A percentile compares a stretch with the other conserved stretches of the same genome.
These are phyloP conservation scores for Crotalus viridis DNA, from an alignment of 2,113 vertebrate genomes.

Conservation along the genomic window DNA sequence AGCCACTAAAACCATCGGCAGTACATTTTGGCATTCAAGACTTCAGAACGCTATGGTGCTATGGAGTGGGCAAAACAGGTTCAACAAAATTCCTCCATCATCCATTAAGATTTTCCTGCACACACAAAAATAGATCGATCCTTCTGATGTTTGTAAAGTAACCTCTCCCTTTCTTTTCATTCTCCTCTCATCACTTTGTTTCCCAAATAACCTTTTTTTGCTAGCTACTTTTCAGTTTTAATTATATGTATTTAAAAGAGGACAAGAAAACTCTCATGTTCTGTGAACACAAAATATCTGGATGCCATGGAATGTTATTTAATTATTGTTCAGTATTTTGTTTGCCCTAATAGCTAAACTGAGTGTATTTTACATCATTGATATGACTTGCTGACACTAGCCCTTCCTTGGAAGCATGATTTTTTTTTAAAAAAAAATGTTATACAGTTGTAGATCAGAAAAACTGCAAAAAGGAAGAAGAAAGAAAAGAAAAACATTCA, in stretches of 20 bases:
- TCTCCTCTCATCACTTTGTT: neutral
- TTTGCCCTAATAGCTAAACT: too few relatives aligned
- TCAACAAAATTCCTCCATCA: conserved; percentile 47
- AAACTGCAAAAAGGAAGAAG: too few relatives aligned
- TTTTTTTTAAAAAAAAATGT: neutral
- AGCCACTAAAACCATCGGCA: conserved; percentile 26
- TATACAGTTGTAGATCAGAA: too few relatives aligned
- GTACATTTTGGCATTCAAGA: conserved; percentile 22
- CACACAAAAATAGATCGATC: conserved; percentile 42
- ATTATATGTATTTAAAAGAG: neutral
- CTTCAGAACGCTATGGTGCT: conserved; percentile 49
- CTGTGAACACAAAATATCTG: neutral
- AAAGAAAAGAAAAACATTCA: too few relatives aligned
- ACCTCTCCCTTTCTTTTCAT: neutral
- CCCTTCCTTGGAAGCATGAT: neutral
- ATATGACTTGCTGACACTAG: neutral
- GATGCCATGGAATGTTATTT: neutral
- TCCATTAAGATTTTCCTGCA: conserved; percentile 48
- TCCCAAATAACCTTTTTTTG: conserved; percentile 30
- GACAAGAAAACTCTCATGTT: neutral
- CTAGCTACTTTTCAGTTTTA: conserved; percentile 44
- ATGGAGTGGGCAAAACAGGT: conserved; percentile 53
- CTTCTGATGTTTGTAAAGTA: conserved; percentile 5
- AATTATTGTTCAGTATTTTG: neutral
- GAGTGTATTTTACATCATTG: neutral